These are phyloP conservation scores for Engraulis encrasicolus DNA, from an alignment of 2,113 vertebrate genomes.

Conservation along the genomic window DNA sequence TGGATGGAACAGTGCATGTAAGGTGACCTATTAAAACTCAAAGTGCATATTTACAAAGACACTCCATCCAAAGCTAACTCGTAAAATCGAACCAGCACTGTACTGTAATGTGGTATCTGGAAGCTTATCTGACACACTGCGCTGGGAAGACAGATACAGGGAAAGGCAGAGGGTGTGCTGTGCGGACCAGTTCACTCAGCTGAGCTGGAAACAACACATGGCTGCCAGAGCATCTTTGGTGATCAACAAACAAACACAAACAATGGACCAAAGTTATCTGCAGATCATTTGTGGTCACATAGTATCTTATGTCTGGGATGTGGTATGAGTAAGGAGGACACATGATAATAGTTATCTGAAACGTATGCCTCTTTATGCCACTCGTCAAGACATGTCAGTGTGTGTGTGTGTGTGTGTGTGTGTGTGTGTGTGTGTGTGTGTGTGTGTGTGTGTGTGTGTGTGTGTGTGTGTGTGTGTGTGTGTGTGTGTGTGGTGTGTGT, in stretches of 20 bases:
- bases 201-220: not conserved
- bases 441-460: not conserved
- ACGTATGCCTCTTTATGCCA: not conserved
- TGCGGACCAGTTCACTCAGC: too few species aligned
- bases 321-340: not conserved
- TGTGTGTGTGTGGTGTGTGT: not conserved
- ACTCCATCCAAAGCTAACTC: not conserved
- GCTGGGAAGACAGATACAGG: not conserved
- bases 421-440: not conserved
- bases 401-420: not conserved
- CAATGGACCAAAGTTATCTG: not conserved
- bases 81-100: not conserved
- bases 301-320: not conserved
- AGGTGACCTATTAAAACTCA: slow-evolving; percentile 2
- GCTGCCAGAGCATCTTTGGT: not conserved
- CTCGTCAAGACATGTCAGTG: too few species aligned
- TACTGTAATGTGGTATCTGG: not conserved
- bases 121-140: not conserved
- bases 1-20: not conserved
- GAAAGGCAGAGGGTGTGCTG: not conserved
- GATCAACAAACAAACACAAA: not conserved
- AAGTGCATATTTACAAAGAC: not conserved
- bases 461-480: not conserved
- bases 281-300: not conserved
- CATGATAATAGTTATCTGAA: not conserved